These are phyloP conservation scores for Argentina silus DNA, from an alignment of 2,797 vertebrate genomes.

Conservation along the genomic window DNA sequence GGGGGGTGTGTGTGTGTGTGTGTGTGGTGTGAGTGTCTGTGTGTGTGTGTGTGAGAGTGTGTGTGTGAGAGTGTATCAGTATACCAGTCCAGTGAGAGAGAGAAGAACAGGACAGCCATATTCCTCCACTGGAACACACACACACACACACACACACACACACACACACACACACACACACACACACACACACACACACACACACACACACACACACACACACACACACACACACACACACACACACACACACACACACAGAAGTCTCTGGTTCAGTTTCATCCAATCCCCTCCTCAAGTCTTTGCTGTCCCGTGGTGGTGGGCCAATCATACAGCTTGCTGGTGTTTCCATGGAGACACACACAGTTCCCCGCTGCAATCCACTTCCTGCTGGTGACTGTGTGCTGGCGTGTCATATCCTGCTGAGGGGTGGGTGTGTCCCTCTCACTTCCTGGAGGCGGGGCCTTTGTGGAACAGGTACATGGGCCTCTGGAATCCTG, in stretches of 20 bases:
- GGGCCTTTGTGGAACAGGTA: slow-evolving; percentile 87
- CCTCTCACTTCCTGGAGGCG: slow-evolving; percentile 68
- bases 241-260: too few species aligned
- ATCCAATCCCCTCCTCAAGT: background rate
- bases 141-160: too few species aligned
- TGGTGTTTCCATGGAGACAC: background rate
- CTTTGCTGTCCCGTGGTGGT: background rate
- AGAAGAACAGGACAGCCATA: too few species aligned
- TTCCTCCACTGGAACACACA: too few species aligned
- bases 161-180: too few species aligned
- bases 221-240: too few species aligned
- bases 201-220: too few species aligned
- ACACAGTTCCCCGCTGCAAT: background rate
- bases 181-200: too few species aligned
- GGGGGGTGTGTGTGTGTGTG: background rate
- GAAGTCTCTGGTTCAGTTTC: background rate
- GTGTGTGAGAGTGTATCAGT: too few species aligned
- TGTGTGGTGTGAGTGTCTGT: background rate
- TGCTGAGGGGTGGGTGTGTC: background rate
- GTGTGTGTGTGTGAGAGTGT: too few species aligned
- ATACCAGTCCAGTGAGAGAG: too few species aligned
- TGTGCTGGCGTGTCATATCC: background rate
- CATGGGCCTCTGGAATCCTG: slow-evolving; percentile 83
- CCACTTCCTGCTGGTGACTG: background rate
- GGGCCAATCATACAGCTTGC: background rate